Evolutionary conservation across 1,140 invertebrate genomes (phyloP).

Genomic region (Caenorhabditis latens): DNA sequence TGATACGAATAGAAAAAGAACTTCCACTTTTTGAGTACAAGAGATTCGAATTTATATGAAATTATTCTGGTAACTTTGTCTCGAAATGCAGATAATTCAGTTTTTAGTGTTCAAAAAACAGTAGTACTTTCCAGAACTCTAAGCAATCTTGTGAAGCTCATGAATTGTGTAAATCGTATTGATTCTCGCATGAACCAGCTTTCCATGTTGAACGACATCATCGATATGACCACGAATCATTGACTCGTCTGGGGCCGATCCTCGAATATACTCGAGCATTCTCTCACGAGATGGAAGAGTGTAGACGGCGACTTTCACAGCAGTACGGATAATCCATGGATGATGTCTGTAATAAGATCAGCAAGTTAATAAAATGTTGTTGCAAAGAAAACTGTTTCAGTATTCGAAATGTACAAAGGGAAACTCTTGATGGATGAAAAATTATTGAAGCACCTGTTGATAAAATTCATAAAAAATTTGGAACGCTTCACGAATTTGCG

Average conservation of each 20-base stretch:
- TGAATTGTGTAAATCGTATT: constrained; percentile 48
- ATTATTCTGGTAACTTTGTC: no score
- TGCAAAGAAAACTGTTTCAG: no score
- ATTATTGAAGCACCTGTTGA: no score
- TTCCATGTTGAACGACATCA: constrained; percentile 43
- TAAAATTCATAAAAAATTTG: constrained; percentile 77
- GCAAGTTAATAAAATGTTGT: no score
- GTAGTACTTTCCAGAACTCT: background rate
- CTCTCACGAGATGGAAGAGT: constrained; percentile 21
- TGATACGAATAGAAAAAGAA: no score
- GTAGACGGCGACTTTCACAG: constrained; percentile 37
- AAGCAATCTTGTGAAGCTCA: constrained; percentile 38
- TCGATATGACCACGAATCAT: background rate
- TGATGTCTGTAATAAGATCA: background rate
- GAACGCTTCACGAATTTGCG: constrained; percentile 89
- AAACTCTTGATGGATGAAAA: no score
- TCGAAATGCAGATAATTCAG: no score
- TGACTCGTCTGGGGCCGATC: background rate
- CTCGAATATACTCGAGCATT: constrained; percentile 16
- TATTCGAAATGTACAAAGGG: no score
- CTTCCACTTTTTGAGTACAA: no score
- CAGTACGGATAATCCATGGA: constrained; percentile 35
- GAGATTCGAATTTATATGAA: no score
- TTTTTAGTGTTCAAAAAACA: background rate
- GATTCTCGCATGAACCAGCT: constrained; percentile 36